Conservation (phyloP, 2,113 vertebrate species). For the Crotalus tigris region DNA sequence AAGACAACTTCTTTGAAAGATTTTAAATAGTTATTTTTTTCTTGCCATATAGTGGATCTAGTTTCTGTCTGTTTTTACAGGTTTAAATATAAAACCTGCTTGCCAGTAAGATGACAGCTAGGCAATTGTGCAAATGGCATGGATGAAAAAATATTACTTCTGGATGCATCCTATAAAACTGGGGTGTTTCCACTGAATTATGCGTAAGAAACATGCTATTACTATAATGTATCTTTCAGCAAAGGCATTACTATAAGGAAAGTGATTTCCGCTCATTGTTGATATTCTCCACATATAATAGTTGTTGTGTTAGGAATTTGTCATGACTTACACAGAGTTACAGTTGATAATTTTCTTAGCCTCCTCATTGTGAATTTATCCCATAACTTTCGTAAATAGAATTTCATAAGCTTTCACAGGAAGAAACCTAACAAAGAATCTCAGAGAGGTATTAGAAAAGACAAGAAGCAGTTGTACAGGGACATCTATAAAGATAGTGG, state of each 20-base stretch:
- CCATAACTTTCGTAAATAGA: not conserved
- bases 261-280: not conserved
- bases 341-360: not conserved
- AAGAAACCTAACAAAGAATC: not conserved
- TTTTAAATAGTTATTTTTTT: constrained; percentile 32
- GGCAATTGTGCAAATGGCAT: not conserved
- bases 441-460: not conserved
- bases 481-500: not conserved
- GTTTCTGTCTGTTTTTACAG: not conserved
- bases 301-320: not conserved
- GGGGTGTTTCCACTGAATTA: not conserved
- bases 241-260: not conserved
- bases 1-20: constrained; percentile 30
- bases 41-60: constrained; percentile 46
- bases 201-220: not conserved
- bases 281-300: not conserved
- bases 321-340: not conserved
- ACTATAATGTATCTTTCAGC: not conserved
- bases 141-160: not conserved
- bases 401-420: not conserved
- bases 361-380: not conserved
- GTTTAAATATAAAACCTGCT: not conserved
- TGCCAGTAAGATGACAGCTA: not conserved
- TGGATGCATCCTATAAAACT: not conserved
- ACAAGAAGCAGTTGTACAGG: not conserved